Percentiles rank a stretch among this genome's conserved stretches.
These are phyloP conservation scores for Drosophila cardini DNA, from an alignment of 1,140 invertebrate species.

Conservation along the genomic window DNA sequence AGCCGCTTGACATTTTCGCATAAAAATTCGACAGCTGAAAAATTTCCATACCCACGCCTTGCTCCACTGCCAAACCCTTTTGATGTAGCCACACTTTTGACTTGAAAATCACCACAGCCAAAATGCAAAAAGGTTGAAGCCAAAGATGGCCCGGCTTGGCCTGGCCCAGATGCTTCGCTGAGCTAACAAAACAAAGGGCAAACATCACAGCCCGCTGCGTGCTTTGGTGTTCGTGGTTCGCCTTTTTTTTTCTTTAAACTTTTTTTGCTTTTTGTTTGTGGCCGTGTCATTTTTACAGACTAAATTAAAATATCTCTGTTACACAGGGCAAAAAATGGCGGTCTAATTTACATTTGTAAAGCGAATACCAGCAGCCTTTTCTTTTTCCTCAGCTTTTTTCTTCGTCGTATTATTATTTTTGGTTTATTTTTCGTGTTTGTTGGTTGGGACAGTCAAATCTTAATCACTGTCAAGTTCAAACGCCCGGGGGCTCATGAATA, in stretches of 20 bases:
- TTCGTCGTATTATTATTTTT: constrained; percentile 10
- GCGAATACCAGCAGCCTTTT: constrained; percentile 79
- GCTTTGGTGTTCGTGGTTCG: too few relatives aligned
- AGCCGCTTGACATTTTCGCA: constrained; percentile 74
- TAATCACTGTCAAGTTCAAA: constrained; percentile 84
- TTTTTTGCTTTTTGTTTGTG: constrained; percentile 60
- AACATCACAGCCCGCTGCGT: constrained; percentile 34
- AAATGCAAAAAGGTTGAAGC: constrained; percentile 53
- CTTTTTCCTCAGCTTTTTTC: constrained; percentile 2
- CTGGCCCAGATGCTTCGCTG: constrained; percentile 35
- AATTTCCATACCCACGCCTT: constrained; percentile 71
- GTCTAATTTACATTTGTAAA: constrained; percentile 83
- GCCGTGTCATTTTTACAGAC: constrained; percentile 82
- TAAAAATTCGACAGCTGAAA: constrained; percentile 80
- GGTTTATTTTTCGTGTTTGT: constrained; percentile 23
- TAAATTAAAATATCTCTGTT: constrained; percentile 79
- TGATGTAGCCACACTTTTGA: constrained; percentile 78
- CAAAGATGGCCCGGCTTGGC: constrained; percentile 27
- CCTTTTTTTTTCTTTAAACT: too few relatives aligned
- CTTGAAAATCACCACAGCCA: constrained; percentile 69
- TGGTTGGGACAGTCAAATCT: constrained; percentile 67
- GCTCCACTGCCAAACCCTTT: constrained; percentile 69
- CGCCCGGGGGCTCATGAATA: constrained; percentile 80
- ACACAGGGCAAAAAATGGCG: constrained; percentile 67
- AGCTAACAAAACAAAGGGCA: constrained; percentile 73